These are phyloP conservation scores for Micrasema minimum DNA, from an alignment of 1,140 invertebrate genomes.

Conservation along the genomic window DNA sequence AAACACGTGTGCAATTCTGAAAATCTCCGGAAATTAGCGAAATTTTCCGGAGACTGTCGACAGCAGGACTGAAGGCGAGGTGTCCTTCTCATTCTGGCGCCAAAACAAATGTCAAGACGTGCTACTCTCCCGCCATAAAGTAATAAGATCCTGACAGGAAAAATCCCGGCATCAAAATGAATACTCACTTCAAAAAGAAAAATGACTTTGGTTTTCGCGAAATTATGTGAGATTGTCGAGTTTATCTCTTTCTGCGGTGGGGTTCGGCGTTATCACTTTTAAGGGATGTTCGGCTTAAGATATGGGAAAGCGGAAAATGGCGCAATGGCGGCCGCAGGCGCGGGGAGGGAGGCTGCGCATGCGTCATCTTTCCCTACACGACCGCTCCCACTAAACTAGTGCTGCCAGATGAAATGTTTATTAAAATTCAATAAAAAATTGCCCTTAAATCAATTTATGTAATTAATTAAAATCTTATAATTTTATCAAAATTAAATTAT, in stretches of 20 bases:
- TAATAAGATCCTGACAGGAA: constrained; percentile 17
- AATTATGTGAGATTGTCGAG: not conserved
- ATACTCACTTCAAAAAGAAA: not conserved
- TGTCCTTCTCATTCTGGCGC: constrained; percentile 40
- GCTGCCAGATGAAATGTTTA: constrained; percentile 13
- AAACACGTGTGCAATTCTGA: constrained; percentile 35
- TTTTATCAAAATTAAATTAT: constrained; percentile 1
- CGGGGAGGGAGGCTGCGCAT: constrained; percentile 36
- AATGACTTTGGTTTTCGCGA: too few relatives aligned
- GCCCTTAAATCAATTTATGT: too few relatives aligned
- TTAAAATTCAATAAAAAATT: too few relatives aligned
- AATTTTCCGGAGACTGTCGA: constrained; percentile 13
- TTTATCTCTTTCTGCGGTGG: not conserved
- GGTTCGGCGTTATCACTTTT: not conserved
- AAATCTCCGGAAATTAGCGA: constrained; percentile 31
- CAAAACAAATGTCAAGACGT: constrained; percentile 50
- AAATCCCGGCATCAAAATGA: not conserved
- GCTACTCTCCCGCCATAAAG: constrained; percentile 43
- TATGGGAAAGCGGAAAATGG: constrained; percentile 50
- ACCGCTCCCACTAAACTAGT: constrained; percentile 45
- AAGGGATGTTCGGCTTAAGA: constrained; percentile 22
- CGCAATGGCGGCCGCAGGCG: constrained; percentile 50
- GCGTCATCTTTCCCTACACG: constrained; percentile 39
- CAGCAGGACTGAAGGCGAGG: constrained; percentile 1
- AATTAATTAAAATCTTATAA: not conserved